phyloP scores from a whole-genome alignment of 1,140 invertebrate species.

The Caerostris darwini region DNA sequence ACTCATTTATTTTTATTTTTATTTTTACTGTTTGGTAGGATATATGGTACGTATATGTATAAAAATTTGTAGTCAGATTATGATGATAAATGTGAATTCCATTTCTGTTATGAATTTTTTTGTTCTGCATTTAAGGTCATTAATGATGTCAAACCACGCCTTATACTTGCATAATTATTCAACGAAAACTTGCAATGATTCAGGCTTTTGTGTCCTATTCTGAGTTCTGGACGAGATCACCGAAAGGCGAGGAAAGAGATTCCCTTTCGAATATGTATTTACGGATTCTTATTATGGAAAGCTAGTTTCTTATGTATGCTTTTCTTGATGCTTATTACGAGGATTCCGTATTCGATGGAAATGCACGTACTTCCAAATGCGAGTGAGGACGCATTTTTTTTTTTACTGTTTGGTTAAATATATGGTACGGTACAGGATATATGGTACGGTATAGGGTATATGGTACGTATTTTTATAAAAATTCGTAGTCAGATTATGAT shows the following conservation, averaged over 20 bases:
- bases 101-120: no score
- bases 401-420: no score
- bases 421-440: background rate
- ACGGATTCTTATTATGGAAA: slow-evolving; percentile 32
- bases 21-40: no score
- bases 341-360: background rate
- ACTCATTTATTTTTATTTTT: no score
- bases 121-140: no score
- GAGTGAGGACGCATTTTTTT: no score
- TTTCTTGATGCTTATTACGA: slow-evolving; percentile 19
- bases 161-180: no score
- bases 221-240: slow-evolving; percentile 5
- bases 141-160: no score
- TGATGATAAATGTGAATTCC: no score
- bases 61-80: background rate
- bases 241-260: slow-evolving; percentile 10
- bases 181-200: no score
- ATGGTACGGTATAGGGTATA: background rate
- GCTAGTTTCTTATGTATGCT: background rate
- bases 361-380: background rate
- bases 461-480: background rate
- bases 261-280: slow-evolving; percentile 36
- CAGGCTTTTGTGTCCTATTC: slow-evolving; percentile 37
- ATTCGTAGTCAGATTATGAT: background rate
- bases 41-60: background rate